Evolutionary conservation across 2,888 invertebrate genomes (phyloP).

Genomic region (Perdita meconis): DNA sequence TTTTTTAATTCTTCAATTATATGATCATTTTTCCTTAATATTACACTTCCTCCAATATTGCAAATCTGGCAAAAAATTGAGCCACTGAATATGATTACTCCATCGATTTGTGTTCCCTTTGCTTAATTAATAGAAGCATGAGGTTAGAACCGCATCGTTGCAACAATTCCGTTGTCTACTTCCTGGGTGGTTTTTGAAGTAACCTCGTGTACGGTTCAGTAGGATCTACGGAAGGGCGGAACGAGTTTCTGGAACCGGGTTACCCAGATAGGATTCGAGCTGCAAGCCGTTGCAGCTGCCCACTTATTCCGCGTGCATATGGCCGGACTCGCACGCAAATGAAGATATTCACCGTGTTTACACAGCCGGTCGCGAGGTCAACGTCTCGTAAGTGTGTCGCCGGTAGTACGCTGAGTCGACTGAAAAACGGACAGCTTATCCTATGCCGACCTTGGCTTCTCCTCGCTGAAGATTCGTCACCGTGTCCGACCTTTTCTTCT

Average conservation of each 20-base stretch:
- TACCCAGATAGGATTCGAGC: constrained; percentile 79
- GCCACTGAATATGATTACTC: too few species aligned
- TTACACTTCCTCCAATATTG: too few species aligned
- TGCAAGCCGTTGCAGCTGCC: constrained; percentile 64
- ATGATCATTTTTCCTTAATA: too few species aligned
- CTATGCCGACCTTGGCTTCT: constrained; percentile 57
- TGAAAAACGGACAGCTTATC: constrained; percentile 66
- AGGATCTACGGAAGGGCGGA: constrained; percentile 74
- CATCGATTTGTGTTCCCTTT: not conserved
- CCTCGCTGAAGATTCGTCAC: constrained; percentile 49
- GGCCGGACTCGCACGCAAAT: constrained; percentile 64
- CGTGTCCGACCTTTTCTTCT: constrained; percentile 30
- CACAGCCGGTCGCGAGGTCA: constrained; percentile 67
- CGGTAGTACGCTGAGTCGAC: constrained; percentile 43
- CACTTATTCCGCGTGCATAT: constrained; percentile 73
- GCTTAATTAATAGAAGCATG: not conserved
- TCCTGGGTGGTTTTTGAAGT: constrained; percentile 33
- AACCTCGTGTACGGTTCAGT: constrained; percentile 44
- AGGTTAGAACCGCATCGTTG: not conserved
- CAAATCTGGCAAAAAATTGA: not conserved
- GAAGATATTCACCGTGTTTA: constrained; percentile 73
- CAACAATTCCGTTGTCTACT: constrained; percentile 41
- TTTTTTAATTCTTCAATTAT: too few species aligned
- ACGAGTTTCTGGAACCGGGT: constrained; percentile 82
- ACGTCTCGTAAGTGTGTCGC: constrained; percentile 74